These are phyloP conservation scores for Macaca mulatta DNA, from an alignment of 2,113 vertebrate genomes.

Conservation along the genomic window DNA sequence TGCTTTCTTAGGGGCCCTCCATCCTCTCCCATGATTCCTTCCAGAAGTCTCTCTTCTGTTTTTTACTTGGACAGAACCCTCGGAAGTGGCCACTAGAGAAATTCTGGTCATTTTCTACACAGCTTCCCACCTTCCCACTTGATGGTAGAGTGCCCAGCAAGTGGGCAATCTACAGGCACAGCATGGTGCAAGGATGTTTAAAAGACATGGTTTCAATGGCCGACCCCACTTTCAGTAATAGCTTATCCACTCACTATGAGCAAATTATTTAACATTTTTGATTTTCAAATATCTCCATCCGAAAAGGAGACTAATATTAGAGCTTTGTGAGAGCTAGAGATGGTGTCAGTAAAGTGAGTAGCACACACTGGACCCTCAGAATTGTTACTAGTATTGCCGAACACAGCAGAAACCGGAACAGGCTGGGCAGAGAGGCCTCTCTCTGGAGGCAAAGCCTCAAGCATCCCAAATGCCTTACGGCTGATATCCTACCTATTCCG, in stretches of 20 bases:
- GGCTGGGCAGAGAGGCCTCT: neutral
- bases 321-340: neutral
- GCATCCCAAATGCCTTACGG: neutral
- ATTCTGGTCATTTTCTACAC: neutral
- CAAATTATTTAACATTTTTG: neutral
- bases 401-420: neutral
- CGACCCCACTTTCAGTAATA: neutral
- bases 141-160: neutral
- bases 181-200: neutral
- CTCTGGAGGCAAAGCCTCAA: neutral
- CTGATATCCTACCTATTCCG: neutral
- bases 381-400: neutral
- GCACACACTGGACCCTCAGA: neutral
- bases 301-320: neutral
- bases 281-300: constrained; percentile 14
- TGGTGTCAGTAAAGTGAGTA: neutral
- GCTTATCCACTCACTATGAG: neutral
- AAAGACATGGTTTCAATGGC: neutral
- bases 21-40: neutral
- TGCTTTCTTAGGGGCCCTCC: neutral
- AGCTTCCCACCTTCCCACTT: no score
- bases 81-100: neutral
- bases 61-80: neutral
- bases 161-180: neutral
- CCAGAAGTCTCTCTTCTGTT: neutral